These are phyloP conservation scores for Drosophila algonquin DNA, from an alignment of 2,888 invertebrate species.

Conservation along the genomic window DNA sequence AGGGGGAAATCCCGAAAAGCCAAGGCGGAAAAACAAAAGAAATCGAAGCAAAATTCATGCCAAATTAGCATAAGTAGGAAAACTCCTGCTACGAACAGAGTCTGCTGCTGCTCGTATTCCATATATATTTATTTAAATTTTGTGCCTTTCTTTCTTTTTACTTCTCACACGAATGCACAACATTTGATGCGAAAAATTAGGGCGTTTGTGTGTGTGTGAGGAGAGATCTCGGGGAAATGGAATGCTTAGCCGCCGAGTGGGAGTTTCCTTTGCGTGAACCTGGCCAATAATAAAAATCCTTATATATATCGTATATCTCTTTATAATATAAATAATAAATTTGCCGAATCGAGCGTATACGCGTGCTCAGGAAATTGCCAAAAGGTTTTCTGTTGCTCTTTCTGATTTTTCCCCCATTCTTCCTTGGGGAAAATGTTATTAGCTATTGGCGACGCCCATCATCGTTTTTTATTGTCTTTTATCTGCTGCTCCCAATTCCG, in stretches of 20 bases:
- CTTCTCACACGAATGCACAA: constrained; percentile 66
- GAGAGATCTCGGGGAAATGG: constrained; percentile 24
- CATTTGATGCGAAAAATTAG: constrained; percentile 72
- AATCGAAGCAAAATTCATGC: constrained; percentile 63
- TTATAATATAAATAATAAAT: constrained; percentile 54
- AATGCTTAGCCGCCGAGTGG: constrained; percentile 5
- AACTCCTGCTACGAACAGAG: constrained; percentile 7
- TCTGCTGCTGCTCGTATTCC: neutral
- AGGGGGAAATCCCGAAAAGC: constrained; percentile 9
- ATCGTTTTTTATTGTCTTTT: constrained; percentile 56
- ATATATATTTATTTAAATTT: constrained; percentile 53
- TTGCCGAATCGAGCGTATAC: constrained; percentile 18
- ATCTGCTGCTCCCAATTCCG: constrained; percentile 32
- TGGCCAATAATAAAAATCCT: constrained; percentile 36
- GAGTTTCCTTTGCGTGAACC: constrained; percentile 24
- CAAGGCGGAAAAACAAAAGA: constrained; percentile 43
- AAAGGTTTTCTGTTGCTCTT: constrained; percentile 19
- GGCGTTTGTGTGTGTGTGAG: constrained; percentile 52
- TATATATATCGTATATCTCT: constrained; percentile 14
- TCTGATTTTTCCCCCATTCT: constrained; percentile 7
- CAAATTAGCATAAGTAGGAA: constrained; percentile 67
- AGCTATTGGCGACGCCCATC: constrained; percentile 17
- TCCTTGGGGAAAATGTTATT: constrained; percentile 40
- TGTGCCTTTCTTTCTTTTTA: constrained; percentile 40
- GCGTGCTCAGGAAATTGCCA: constrained; percentile 25